These are phyloP conservation scores for Sylvilagus bachmani DNA, from an alignment of 2,113 vertebrate species.

Conservation along the genomic window DNA sequence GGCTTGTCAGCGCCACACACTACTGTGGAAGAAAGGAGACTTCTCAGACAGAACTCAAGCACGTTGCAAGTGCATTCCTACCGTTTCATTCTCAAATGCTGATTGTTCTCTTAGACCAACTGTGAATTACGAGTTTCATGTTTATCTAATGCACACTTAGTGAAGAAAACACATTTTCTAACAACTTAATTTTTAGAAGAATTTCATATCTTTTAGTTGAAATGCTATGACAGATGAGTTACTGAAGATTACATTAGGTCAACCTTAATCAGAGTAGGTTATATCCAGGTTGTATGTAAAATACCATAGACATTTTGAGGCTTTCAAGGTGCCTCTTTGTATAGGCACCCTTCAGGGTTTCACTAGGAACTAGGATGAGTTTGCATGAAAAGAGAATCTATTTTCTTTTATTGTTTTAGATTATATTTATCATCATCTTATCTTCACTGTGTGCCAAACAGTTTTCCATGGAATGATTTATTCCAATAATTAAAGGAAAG, in stretches of 20 bases:
- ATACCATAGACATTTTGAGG: neutral
- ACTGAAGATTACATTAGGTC: constrained; percentile 36
- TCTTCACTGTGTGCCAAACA: constrained; percentile 67
- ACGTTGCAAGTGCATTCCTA: neutral
- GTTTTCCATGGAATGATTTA: constrained; percentile 80
- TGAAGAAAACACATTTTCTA: constrained; percentile 20
- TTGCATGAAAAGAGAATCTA: constrained; percentile 55
- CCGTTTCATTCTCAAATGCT: neutral
- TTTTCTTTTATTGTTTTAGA: constrained; percentile 73
- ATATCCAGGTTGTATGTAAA: neutral
- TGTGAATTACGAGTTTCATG: neutral
- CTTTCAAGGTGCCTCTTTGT: neutral
- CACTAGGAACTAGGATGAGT: neutral
- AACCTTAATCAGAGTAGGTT: neutral
- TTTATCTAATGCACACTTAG: neutral
- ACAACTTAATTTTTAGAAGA: neutral
- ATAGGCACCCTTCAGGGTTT: constrained; percentile 37
- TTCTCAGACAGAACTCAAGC: neutral
- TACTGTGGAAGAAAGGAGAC: constrained; percentile 17
- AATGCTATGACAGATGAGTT: neutral
- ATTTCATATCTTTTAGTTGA: constrained; percentile 52
- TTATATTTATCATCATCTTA: constrained; percentile 78
- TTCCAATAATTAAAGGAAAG: constrained; percentile 81
- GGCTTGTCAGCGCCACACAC: neutral
- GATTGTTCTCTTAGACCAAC: neutral